Evolutionary conservation across 2,113 vertebrate species (phyloP), one percentile per base, ranked within the genome.

Genomic region (Baryphthengus martii): DNA sequence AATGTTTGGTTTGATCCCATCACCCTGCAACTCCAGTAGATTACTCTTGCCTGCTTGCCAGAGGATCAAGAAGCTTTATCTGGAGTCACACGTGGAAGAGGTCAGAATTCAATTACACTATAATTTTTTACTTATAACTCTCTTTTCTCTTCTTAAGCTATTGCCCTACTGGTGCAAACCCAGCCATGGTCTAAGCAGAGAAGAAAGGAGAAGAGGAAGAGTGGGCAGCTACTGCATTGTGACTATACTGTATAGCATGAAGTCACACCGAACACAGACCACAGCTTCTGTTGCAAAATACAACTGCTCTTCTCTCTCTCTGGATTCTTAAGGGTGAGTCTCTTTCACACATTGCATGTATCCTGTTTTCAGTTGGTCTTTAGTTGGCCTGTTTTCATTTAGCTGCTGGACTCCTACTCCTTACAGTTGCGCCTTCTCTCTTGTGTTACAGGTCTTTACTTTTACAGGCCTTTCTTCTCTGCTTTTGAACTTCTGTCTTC

Each of bases 401-500:
- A 71, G n/a, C 52, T 91, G 55, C 35, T 63, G 81, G 39, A 55
- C 59, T 74, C 29, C 76, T 26, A 39, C 8, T 76, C 33, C 50
- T 78, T 71, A 53, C 14, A 55, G 58, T 72, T 82, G 37, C 52
- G 52, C 45, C 50, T 66, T 45, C 35, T 85, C 77, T 67, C 35
- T 47, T 55, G 11, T 52, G 33, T 86, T 86, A 37, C 0, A 76
- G 44, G 49, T 75, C 73, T 88, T 73, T 40, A 49, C n/a, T 83
- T 49, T 61, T 65, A 33, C 0, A 7, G 52, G n/a, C 68, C 31
- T 94, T 86, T 86, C 40, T 63, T 63, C 62, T 79, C 26, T 82
- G 65, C 65, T 81, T 93, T 87, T 81, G 62, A 85, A 72, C 39
- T 71, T 88, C 31, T 62, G n/a, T 45, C 40, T 91, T 78, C 55